Evolutionary conservation across 2,888 invertebrate species (phyloP).

Genomic region (Ophion costatus): DNA sequence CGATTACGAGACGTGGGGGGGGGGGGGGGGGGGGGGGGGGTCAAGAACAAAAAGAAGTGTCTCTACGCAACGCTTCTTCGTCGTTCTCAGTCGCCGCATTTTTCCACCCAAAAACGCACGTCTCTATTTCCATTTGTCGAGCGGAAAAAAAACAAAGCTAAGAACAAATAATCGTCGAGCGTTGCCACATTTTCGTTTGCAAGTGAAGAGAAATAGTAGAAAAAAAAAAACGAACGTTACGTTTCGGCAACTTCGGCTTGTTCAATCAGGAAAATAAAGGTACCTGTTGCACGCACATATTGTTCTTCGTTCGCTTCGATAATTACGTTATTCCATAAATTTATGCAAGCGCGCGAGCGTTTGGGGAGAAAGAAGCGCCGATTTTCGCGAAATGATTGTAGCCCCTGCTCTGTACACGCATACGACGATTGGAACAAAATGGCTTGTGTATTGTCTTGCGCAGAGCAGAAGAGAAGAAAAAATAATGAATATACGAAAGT

Average conservation of each 20-base stretch:
- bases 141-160: background rate
- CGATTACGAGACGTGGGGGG: slow-evolving; percentile 57
- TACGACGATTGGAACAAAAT: slow-evolving; percentile 26
- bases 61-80: slow-evolving; percentile 45
- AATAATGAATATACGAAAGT: slow-evolving; percentile 73
- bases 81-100: background rate
- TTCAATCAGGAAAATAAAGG: slow-evolving; percentile 70
- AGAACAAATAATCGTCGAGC: slow-evolving; percentile 38
- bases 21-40: too few relatives aligned
- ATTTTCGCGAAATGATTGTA: slow-evolving; percentile 13
- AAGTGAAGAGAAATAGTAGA: background rate
- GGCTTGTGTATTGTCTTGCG: slow-evolving; percentile 74
- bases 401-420: slow-evolving; percentile 36
- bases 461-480: slow-evolving; percentile 71
- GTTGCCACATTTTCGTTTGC: slow-evolving; percentile 46
- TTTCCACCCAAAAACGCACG: slow-evolving; percentile 3
- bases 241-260: slow-evolving; percentile 59
- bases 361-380: slow-evolving; percentile 9
- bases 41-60: slow-evolving; percentile 39
- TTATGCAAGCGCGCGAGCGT: slow-evolving; percentile 16
- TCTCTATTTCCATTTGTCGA: slow-evolving; percentile 17
- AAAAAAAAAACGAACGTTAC: slow-evolving; percentile 18
- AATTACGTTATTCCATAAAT: slow-evolving; percentile 41
- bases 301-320: slow-evolving; percentile 24
- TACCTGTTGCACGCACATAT: slow-evolving; percentile 67